A percentile compares a stretch with the other conserved stretches of the same genome.
phyloP scores from a whole-genome alignment of 2,113 vertebrate species.

The Salvelinus fontinalis region DNA sequence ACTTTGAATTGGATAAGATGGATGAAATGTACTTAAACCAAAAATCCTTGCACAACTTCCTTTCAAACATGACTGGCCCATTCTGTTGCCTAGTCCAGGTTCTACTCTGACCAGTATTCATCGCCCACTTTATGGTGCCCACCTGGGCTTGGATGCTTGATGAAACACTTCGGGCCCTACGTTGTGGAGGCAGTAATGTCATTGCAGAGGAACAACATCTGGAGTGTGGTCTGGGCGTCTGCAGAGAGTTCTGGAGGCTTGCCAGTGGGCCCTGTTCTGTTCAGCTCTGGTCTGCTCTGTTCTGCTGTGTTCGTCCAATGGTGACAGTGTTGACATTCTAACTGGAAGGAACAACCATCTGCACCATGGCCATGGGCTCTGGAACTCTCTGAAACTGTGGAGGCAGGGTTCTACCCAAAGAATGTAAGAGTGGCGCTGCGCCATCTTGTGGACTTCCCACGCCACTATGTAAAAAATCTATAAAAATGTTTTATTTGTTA shows the following conservation, averaged over 20 bases:
- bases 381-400: not conserved
- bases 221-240: constrained; percentile 61
- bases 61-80: too few relatives aligned
- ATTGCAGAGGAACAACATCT: constrained; percentile 65
- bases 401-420: too few relatives aligned
- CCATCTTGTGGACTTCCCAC: too few relatives aligned
- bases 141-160: constrained; percentile 28
- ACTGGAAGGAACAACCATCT: constrained; percentile 40
- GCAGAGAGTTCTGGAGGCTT: constrained; percentile 55
- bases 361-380: not conserved
- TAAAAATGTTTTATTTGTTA: too few relatives aligned
- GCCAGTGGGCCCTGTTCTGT: constrained; percentile 40
- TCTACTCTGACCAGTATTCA: constrained; percentile 53
- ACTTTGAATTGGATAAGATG: too few relatives aligned
- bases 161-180: constrained; percentile 50
- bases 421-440: too few relatives aligned
- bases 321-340: constrained; percentile 38
- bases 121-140: constrained; percentile 53
- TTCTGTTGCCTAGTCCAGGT: not conserved
- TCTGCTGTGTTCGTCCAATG: not conserved
- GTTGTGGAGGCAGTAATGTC: constrained; percentile 41
- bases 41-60: too few relatives aligned
- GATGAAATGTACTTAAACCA: too few relatives aligned
- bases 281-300: constrained; percentile 23
- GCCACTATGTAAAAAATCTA: not conserved